Evolutionary conservation across 1,140 invertebrate genomes (phyloP), one percentile per base, ranked within the genome.

Genomic region (Tachypleus tridentatus): DNA sequence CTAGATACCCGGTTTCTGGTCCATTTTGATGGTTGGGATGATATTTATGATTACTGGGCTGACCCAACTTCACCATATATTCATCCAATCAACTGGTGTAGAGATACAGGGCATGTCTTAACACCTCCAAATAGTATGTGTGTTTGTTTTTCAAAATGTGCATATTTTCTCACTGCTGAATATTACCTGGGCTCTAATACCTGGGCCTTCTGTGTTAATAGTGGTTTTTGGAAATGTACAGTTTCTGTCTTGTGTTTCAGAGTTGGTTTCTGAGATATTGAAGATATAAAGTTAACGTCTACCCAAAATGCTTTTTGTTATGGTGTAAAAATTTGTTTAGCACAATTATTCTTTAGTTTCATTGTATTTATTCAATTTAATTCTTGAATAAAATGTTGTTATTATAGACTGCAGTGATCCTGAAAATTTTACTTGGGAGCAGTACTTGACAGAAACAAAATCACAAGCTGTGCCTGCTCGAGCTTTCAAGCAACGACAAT

Each of bases 11-110:
- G 91, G 51, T 84, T 97, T 72, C 83, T 94, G 3, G 85, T 98
- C 59, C 93, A 94, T 77, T 97, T 97, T 79, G 93, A 97, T 80
- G 90, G 89, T 70, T 97, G 93, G 92, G 87, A 92, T 73, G 87
- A 91, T 73, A 85, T 87, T 69, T 97, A 94, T 75, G 93, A 97
- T 79, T 94, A 92, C 75, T 97, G 93, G 93, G 85, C 89, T 58
- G 87, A 93, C 73, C 84, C 87, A 0, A 85, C 84, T 52, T 95
- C 91, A 0, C 91, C 92, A 0, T 91, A 92, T 73, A 93, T 97
- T 63, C 92, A 95, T 81, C 91, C 92, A 4, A 86, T 95, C 9
- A 90, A 92, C 60, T 96, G 91, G 91, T 94, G 92, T 74, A 83
- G 88, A 71, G 84, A 90, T 59, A 87, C 90, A 73, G 86, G 85